These are phyloP conservation scores for Patella depressa DNA, from an alignment of 2,888 invertebrate genomes.

Conservation along the genomic window DNA sequence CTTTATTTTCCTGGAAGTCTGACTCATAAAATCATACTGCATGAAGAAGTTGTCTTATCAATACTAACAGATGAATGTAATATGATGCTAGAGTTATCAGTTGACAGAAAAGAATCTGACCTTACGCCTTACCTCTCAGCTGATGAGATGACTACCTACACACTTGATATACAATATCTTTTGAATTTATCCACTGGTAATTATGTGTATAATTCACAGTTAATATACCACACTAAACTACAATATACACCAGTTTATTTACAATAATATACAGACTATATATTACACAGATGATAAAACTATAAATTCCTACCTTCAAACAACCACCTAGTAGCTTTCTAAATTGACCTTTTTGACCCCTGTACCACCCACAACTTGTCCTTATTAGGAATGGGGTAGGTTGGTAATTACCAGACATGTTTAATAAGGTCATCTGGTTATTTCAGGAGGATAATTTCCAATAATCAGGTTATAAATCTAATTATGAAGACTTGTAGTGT, in stretches of 20 bases:
- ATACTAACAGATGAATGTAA: not conserved
- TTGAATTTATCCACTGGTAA: too few relatives aligned
- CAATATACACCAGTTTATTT: not conserved
- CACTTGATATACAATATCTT: not conserved
- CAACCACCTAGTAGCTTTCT: constrained; percentile 1
- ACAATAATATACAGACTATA: not conserved
- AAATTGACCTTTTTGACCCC: not conserved
- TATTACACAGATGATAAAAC: not conserved
- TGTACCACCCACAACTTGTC: not conserved
- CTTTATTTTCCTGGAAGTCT: too few relatives aligned
- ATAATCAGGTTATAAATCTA: too few relatives aligned
- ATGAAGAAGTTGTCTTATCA: not conserved
- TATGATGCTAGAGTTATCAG: not conserved
- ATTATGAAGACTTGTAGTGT: too few relatives aligned
- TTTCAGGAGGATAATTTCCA: not conserved
- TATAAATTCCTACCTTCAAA: constrained; percentile 4
- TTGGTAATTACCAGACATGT: not conserved
- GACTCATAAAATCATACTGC: too few relatives aligned
- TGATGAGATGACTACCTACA: not conserved
- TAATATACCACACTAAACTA: not conserved
- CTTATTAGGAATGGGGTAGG: constrained; percentile 1
- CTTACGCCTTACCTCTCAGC: not conserved
- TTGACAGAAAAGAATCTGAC: not conserved
- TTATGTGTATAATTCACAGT: not conserved
- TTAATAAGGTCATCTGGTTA: constrained; percentile 4